Conservation (phyloP, 2,888 invertebrate species). For the Lamellibrachia satsuma region DNA sequence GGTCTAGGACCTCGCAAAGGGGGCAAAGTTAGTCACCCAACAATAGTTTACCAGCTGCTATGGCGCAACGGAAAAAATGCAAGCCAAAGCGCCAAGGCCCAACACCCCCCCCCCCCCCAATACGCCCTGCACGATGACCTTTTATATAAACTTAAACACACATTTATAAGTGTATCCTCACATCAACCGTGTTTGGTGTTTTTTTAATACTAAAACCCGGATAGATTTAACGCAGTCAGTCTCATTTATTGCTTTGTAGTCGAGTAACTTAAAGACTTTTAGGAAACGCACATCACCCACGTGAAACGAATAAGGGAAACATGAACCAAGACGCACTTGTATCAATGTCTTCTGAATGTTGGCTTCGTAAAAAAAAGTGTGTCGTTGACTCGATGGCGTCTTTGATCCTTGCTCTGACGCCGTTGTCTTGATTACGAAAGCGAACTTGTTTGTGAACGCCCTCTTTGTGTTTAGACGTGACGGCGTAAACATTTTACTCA, state of each 20-base stretch:
- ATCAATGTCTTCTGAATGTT: background rate
- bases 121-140: no score
- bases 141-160: no score
- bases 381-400: background rate
- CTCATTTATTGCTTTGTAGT: background rate
- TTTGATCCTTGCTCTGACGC: background rate
- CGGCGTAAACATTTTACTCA: background rate
- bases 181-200: no score
- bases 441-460: slow-evolving; percentile 6
- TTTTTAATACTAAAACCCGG: no score
- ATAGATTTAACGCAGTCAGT: background rate
- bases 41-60: no score
- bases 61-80: no score
- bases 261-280: background rate
- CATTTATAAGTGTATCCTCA: no score
- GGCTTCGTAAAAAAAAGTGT: background rate
- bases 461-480: background rate
- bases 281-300: background rate
- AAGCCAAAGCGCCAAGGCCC: no score
- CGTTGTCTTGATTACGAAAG: background rate
- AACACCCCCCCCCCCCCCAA: no score
- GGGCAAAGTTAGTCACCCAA: no score
- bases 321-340: background rate
- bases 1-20: no score
- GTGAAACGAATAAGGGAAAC: background rate